These are phyloP conservation scores for Canis aureus DNA, from an alignment of 2,113 vertebrate genomes.

Conservation along the genomic window DNA sequence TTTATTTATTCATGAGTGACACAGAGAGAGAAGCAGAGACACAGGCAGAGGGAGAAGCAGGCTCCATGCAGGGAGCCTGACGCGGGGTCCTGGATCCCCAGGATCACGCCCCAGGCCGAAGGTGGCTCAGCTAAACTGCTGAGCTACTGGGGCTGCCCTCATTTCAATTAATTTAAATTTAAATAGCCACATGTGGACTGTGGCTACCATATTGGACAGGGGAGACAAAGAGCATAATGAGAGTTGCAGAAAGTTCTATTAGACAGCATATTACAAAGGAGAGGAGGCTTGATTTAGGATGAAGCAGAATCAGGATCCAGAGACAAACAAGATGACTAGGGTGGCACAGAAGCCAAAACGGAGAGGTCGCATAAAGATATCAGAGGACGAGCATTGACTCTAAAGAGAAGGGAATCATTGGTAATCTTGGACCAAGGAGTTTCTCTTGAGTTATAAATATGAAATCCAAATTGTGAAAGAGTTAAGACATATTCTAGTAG, in stretches of 20 bases:
- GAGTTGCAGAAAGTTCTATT: not conserved
- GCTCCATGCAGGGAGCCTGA: too few species aligned
- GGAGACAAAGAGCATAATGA: not conserved
- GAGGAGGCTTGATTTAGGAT: not conserved
- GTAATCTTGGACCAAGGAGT: not conserved
- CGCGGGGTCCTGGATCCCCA: too few species aligned
- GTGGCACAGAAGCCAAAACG: not conserved
- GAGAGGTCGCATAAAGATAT: not conserved
- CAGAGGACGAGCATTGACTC: not conserved
- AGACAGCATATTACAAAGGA: not conserved
- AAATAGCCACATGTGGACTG: not conserved
- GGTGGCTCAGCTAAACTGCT: too few species aligned
- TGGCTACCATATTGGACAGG: not conserved
- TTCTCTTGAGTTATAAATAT: not conserved
- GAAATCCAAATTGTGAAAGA: not conserved
- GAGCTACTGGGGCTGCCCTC: too few species aligned
- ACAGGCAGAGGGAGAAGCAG: too few species aligned
- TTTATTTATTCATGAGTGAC: too few species aligned
- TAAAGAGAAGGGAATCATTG: not conserved
- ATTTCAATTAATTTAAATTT: not conserved
- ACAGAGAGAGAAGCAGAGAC: too few species aligned
- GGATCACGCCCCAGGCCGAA: too few species aligned
- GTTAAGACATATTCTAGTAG: not conserved
- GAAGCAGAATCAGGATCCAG: constrained; percentile 1
- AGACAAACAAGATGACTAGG: not conserved